Conservation (phyloP, 2,797 vertebrate genomes). For the Hozukius guyotensis region DNA sequence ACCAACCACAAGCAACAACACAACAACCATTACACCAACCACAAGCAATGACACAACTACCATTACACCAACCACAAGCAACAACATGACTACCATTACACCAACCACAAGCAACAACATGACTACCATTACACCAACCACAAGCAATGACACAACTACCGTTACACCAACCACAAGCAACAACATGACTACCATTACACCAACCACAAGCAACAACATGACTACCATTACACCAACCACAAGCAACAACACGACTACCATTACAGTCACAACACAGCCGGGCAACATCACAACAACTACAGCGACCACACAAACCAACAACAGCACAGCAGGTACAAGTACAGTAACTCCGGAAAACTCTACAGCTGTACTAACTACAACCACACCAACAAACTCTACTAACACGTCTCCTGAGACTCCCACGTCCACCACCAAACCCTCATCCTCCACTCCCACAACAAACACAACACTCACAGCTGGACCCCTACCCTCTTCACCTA, state of each 20-base stretch:
- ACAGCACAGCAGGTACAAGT: slow-evolving; percentile 10
- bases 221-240: not conserved
- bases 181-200: not conserved
- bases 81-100: not conserved
- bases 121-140: not conserved
- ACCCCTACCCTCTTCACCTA: slow-evolving; percentile 47
- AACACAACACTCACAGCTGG: slow-evolving; percentile 24
- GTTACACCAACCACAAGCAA: not conserved
- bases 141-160: not conserved
- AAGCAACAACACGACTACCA: not conserved
- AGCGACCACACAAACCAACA: not conserved
- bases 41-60: not conserved
- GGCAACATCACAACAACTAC: not conserved
- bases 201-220: not conserved
- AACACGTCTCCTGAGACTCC: slow-evolving; percentile 23
- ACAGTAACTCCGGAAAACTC: not conserved
- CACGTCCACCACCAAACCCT: not conserved
- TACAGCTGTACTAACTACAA: slow-evolving; percentile 5
- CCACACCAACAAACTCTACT: slow-evolving; percentile 8
- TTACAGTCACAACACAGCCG: not conserved
- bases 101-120: not conserved
- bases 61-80: not conserved
- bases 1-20: rapidly evolving
- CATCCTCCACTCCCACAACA: slow-evolving; percentile 6
- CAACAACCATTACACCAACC: rapidly evolving